Evolutionary conservation across 2,888 invertebrate genomes (phyloP).

Genomic region (Cremastinae sp.): DNA sequence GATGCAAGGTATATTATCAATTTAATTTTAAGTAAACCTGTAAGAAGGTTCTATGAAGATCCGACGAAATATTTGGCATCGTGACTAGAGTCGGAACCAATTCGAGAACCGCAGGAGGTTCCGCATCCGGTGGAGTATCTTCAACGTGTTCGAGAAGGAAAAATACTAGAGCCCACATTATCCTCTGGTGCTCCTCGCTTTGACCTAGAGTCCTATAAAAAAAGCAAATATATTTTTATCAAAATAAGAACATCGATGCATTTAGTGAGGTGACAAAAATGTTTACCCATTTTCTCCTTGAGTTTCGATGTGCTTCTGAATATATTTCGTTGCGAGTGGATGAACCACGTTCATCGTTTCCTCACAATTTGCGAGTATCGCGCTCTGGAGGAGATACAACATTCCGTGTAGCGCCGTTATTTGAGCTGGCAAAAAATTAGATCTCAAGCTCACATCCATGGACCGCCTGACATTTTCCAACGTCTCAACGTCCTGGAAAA

Average conservation of each 20-base stretch:
- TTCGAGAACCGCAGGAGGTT: slow-evolving; percentile 83
- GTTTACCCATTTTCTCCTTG: slow-evolving; percentile 77
- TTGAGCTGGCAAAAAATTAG: slow-evolving; percentile 84
- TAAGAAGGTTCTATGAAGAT: slow-evolving; percentile 80
- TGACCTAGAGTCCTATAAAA: slow-evolving; percentile 65
- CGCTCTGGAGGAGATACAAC: slow-evolving; percentile 85
- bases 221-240: not conserved
- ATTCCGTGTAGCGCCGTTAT: slow-evolving; percentile 85
- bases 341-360: slow-evolving; percentile 82
- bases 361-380: slow-evolving; percentile 80
- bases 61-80: slow-evolving; percentile 78
- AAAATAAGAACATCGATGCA: no score
- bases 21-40: slow-evolving; percentile 78
- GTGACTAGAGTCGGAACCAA: slow-evolving; percentile 81
- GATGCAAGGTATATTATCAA: not conserved
- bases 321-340: slow-evolving; percentile 81
- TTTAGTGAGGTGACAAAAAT: no score
- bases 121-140: slow-evolving; percentile 83
- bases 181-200: slow-evolving; percentile 84
- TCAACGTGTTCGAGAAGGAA: slow-evolving; percentile 88
- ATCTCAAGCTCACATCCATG: slow-evolving; percentile 83
- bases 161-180: slow-evolving; percentile 89
- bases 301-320: slow-evolving; percentile 81
- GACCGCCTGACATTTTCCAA: slow-evolving; percentile 84
- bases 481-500: slow-evolving; percentile 82